Percentiles rank a stretch among this genome's conserved stretches.
phyloP scores from a whole-genome alignment of 2,113 vertebrate species.

The Phaethornis superciliosus region DNA sequence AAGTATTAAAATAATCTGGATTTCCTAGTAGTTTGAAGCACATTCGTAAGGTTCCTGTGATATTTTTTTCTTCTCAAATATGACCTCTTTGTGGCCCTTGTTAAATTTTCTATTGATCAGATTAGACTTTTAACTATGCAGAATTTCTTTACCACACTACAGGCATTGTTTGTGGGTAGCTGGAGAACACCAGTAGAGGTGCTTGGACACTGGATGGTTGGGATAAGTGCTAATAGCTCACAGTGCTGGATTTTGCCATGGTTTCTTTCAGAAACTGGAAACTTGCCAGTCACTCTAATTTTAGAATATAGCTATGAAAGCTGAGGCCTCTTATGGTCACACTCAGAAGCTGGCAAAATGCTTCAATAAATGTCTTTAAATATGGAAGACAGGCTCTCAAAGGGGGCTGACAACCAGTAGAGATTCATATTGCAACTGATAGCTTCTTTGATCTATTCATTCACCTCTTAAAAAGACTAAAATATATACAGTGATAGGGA shows the following conservation, averaged over 20 bases:
- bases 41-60: not conserved
- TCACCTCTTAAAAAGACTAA: not conserved
- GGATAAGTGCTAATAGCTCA: not conserved
- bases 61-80: not conserved
- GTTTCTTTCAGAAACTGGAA: slow-evolving; percentile 40
- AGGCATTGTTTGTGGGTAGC: not conserved
- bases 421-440: not conserved
- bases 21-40: not conserved
- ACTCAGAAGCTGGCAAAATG: slow-evolving; percentile 16
- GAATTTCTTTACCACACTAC: not conserved
- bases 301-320: slow-evolving; percentile 31
- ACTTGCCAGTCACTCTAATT: not conserved
- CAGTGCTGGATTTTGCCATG: not conserved
- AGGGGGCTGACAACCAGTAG: not conserved
- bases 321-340: slow-evolving; percentile 42
- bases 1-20: not conserved
- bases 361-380: not conserved
- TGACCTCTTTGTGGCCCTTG: not conserved
- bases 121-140: not conserved
- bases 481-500: not conserved
- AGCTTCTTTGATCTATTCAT: not conserved
- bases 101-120: not conserved
- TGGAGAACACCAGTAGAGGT: not conserved
- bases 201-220: not conserved
- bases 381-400: not conserved